These are phyloP conservation scores for Drosophila pseudoananassae DNA, from an alignment of 1,140 invertebrate genomes.

Conservation along the genomic window DNA sequence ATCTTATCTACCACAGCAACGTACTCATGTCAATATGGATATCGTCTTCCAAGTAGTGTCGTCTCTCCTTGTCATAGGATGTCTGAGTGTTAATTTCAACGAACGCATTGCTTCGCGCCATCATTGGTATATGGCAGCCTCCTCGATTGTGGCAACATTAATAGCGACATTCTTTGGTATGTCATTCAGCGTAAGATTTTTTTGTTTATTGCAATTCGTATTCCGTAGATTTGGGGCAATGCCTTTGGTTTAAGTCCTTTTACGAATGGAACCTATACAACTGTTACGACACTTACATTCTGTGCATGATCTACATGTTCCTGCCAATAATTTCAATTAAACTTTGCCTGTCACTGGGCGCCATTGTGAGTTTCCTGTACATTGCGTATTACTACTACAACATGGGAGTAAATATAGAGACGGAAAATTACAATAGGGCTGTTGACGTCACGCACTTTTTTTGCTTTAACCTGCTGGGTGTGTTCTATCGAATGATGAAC, in stretches of 20 bases:
- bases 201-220: background rate
- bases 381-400: conserved; percentile 86
- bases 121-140: conserved; percentile 80
- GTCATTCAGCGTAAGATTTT: background rate
- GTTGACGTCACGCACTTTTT: conserved; percentile 89
- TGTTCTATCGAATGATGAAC: conserved; percentile 93
- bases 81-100: conserved; percentile 84
- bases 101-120: conserved; percentile 80
- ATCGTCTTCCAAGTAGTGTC: background rate
- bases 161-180: conserved; percentile 56
- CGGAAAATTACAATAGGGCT: conserved; percentile 43
- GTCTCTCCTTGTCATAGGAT: background rate
- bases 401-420: background rate
- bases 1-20: background rate
- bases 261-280: background rate
- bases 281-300: conserved; percentile 87
- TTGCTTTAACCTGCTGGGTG: conserved; percentile 91
- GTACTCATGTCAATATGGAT: background rate
- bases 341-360: conserved; percentile 87
- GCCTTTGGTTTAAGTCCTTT: background rate
- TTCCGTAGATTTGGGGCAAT: background rate
- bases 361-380: conserved; percentile 86
- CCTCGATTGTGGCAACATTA: conserved; percentile 82
- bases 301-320: conserved; percentile 91
- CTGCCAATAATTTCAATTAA: conserved; percentile 89